These are phyloP conservation scores for Garrulus glandarius DNA, from an alignment of 2,797 vertebrate genomes.

Conservation along the genomic window DNA sequence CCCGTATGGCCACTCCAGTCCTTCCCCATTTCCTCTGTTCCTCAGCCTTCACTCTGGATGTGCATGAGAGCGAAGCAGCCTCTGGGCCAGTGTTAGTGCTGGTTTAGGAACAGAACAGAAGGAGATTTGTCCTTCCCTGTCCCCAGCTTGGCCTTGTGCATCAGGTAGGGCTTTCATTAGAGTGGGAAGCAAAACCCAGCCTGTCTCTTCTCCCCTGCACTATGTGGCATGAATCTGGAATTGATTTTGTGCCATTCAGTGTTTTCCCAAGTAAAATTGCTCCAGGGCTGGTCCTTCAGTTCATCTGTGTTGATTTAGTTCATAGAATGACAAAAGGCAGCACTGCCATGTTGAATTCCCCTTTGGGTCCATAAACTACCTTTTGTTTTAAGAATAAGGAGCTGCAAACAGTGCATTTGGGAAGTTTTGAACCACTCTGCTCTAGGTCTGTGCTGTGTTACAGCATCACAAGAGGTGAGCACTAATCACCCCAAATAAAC, in stretches of 20 bases:
- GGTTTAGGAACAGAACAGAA: background rate
- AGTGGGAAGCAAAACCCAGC: background rate
- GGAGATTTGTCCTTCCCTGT: background rate
- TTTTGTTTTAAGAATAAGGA: background rate
- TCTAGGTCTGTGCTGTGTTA: background rate
- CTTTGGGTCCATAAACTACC: background rate
- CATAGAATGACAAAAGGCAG: background rate
- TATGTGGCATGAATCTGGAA: background rate
- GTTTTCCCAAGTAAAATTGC: background rate
- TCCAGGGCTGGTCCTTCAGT: background rate
- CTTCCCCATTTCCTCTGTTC: background rate
- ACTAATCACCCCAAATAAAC: background rate
- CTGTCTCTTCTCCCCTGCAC: background rate
- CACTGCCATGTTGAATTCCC: background rate
- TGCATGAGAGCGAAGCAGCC: background rate
- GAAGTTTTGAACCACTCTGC: background rate
- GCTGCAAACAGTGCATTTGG: background rate
- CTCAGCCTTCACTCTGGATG: background rate
- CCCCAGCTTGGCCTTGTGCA: background rate
- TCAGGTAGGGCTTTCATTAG: background rate
- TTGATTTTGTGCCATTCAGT: background rate
- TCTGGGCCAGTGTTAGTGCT: background rate
- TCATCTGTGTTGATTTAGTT: background rate
- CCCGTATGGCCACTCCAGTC: accelerated
- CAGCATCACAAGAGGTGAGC: background rate